A percentile compares a stretch with the other conserved stretches of the same genome.
Evolutionary conservation across 2,797 vertebrate species (phyloP).

Genomic region (Chelidonichthys spinosus): DNA sequence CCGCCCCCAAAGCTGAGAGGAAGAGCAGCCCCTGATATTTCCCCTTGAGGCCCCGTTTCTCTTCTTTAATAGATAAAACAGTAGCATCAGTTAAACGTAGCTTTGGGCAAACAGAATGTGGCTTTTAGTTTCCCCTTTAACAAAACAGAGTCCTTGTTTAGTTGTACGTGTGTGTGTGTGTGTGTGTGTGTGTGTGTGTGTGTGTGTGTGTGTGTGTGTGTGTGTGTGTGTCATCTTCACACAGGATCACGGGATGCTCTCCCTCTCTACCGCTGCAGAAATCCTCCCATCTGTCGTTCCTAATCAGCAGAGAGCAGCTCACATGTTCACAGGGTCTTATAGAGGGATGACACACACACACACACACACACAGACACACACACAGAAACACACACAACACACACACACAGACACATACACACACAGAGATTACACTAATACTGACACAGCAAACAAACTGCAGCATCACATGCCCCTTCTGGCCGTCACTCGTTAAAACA

Average conservation of each 20-base stretch:
- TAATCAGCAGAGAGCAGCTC: conserved; percentile 77
- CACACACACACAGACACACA: background rate
- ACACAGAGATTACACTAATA: conserved; percentile 56
- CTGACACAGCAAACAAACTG: conserved; percentile 64
- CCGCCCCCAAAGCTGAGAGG: background rate
- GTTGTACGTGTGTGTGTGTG: conserved; percentile 38
- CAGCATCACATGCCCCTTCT: conserved; percentile 38
- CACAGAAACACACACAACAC: conserved; percentile 13
- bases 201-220: conserved; percentile 18
- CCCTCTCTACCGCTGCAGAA: conserved; percentile 64
- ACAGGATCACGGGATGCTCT: conserved; percentile 68
- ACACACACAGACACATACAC: conserved; percentile 6
- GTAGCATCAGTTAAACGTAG: conserved; percentile 19
- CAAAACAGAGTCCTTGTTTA: conserved; percentile 46
- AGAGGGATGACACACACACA: conserved; percentile 42
- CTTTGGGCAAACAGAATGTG: conserved; percentile 31
- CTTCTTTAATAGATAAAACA: too few relatives aligned
- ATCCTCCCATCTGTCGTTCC: conserved; percentile 79
- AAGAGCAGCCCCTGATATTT: background rate
- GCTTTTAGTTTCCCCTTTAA: conserved; percentile 51
- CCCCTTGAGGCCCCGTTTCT: background rate
- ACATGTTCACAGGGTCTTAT: conserved; percentile 69
- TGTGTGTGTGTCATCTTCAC: conserved; percentile 55
- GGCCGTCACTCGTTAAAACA: conserved; percentile 31
- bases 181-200: conserved; percentile 25